Evolutionary conservation across 2,888 invertebrate genomes (phyloP), one percentile per base, ranked within the genome.

Genomic region (Heliconius erato): DNA sequence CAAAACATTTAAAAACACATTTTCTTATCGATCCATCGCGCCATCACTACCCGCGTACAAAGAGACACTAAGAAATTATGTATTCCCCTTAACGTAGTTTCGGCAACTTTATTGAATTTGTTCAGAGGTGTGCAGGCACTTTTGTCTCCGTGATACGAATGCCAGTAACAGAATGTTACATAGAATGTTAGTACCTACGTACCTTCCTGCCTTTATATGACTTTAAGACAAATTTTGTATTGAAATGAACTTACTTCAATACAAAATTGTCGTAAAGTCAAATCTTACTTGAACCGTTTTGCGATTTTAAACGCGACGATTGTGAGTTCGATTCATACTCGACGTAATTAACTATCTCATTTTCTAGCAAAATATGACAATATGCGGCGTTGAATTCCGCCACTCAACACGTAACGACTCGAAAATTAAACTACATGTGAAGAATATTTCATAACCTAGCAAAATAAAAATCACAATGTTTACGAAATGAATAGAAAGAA

Each of bases 61-160:
- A 95, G 95, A 95, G 94, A 95, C 95, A 94, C 93, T 95, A 95
- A 95, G 94, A 95, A 95, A 95, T 95, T 95, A 95, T 93, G 95
- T 95, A 95, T 95, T 95, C 95, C 94, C 94, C 94, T 94, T 94
- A 93, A 92, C 93, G 93, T 89, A 95, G 94, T 94, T 94, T 93
- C 93, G 91, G 89, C 86, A 94, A 95, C 92, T 94, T 95, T 95
- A 95, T 95, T 95, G 95, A 95, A 95, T 95, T 95, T 95, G 95
- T 95, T 95, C 92, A 88, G 91, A 93, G 91, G 90, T 91, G 91
- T 90, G 79, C 82, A 93, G 94, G 94, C 93, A 95, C 94, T 95
- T 94, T 95, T 94, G 94, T 92, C 91, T 88, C 90, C 94, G 94
- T 93, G 94, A 93, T 91, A 90, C 89, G 93, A 94, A 94, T 94